These are phyloP conservation scores for Rhagoletis pomonella DNA, from an alignment of 1,140 invertebrate species.

Conservation along the genomic window DNA sequence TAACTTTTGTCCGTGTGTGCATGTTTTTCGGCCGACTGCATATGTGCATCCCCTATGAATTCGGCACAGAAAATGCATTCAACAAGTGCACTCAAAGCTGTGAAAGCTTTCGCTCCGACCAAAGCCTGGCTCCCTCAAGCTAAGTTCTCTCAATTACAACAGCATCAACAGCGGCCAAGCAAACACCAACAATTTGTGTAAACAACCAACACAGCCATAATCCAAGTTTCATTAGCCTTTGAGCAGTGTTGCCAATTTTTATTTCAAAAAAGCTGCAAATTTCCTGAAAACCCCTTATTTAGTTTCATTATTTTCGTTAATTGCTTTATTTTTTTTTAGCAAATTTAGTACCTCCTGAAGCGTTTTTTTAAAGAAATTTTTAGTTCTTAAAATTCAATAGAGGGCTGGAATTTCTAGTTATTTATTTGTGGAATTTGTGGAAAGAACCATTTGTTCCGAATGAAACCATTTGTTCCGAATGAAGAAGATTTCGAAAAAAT, in stretches of 20 bases:
- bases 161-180: neutral
- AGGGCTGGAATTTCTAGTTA: too few species aligned
- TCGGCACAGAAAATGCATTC: neutral
- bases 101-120: slow-evolving; percentile 21
- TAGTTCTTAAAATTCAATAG: too few species aligned
- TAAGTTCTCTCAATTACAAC: neutral
- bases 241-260: neutral
- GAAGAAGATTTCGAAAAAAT: too few species aligned
- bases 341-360: too few species aligned
- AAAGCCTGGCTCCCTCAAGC: neutral
- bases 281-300: too few species aligned
- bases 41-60: neutral
- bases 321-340: too few species aligned
- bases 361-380: too few species aligned
- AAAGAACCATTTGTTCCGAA: too few species aligned
- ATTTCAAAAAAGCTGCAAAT: too few species aligned
- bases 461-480: too few species aligned
- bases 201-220: neutral
- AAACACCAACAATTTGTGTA: slow-evolving; percentile 5
- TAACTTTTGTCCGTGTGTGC: neutral
- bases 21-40: neutral
- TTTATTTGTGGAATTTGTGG: too few species aligned
- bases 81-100: slow-evolving; percentile 41
- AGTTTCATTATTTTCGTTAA: too few species aligned
- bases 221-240: neutral